Evolutionary conservation across 1,140 invertebrate genomes (phyloP).

Genomic region (Rhopalosiphum padi): DNA sequence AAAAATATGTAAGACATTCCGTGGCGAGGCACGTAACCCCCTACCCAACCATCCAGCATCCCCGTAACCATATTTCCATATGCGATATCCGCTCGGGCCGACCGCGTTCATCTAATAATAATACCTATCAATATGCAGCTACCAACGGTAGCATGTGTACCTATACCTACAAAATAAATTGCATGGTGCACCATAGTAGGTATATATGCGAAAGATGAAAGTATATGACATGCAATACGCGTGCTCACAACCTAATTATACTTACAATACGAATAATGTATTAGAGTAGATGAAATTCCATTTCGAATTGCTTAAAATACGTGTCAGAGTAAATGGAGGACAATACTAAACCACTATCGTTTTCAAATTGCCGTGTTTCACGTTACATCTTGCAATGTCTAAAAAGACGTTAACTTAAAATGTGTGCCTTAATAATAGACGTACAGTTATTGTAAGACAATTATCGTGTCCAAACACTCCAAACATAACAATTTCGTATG

Average conservation of each 20-base stretch:
- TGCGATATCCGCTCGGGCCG: neutral
- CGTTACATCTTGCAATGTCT: neutral
- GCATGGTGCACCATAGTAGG: neutral
- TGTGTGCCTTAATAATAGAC: neutral
- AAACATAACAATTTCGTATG: neutral
- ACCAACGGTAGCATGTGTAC: neutral
- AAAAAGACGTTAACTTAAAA: neutral
- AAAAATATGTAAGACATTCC: conserved; percentile 16
- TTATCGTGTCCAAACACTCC: neutral
- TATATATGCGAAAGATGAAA: neutral
- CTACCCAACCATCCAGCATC: neutral
- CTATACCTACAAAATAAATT: neutral
- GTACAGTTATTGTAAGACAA: neutral
- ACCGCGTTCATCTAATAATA: neutral
- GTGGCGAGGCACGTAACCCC: neutral
- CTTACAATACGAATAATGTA: neutral
- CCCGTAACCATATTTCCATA: neutral
- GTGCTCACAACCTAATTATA: neutral
- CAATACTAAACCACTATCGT: neutral
- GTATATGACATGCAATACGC: neutral
- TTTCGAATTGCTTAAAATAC: neutral
- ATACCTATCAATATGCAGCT: neutral
- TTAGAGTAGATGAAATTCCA: neutral
- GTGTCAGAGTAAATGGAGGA: neutral
- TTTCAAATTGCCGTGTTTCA: neutral